Evolutionary conservation across 1,140 invertebrate species (phyloP).

Genomic region (Drosophila lacertosa): DNA sequence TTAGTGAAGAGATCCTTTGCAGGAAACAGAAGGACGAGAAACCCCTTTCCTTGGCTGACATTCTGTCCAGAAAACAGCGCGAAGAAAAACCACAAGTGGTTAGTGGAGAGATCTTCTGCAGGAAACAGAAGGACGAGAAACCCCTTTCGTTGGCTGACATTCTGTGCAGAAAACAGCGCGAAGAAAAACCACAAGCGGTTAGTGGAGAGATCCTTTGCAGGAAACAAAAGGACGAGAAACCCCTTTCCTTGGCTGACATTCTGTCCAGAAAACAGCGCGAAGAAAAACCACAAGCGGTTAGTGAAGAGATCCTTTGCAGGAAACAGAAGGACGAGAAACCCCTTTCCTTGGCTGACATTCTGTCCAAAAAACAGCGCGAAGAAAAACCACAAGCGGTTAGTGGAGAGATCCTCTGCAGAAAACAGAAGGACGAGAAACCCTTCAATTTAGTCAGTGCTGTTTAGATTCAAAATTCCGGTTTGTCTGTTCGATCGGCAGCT

Average conservation of each 20-base stretch:
- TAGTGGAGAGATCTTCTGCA: background rate
- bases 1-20: background rate
- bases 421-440: constrained; percentile 5
- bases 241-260: background rate
- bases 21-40: constrained; percentile 2
- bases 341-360: too few relatives aligned
- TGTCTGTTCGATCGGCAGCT: background rate
- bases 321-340: constrained; percentile 8
- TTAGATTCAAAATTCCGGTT: background rate
- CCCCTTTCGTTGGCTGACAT: background rate
- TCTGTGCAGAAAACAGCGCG: background rate
- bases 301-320: background rate
- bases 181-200: constrained; percentile 11
- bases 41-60: background rate
- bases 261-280: background rate
- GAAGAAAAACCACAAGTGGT: background rate
- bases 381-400: too few relatives aligned
- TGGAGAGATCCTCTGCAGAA: background rate
- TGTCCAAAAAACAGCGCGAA: too few relatives aligned
- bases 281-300: constrained; percentile 1
- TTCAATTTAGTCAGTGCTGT: background rate
- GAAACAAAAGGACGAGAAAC: constrained; percentile 1
- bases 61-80: background rate
- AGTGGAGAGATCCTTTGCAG: background rate
- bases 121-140: background rate